Conservation (phyloP, 2,797 vertebrate genomes). For the Hybognathus amarus region DNA sequence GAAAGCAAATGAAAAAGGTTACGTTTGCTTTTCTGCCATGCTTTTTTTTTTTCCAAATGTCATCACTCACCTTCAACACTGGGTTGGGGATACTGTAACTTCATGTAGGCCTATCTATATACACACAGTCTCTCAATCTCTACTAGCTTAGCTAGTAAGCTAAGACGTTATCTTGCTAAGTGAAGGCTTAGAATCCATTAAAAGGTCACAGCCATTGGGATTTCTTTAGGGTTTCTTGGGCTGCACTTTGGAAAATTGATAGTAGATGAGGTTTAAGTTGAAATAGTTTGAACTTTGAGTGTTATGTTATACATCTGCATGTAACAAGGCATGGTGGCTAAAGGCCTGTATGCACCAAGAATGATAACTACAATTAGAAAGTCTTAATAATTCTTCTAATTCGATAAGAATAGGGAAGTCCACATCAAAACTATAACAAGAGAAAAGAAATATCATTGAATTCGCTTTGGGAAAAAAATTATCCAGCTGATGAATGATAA, state of each 20-base stretch:
- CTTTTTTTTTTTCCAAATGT: background rate
- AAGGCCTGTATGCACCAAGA: background rate
- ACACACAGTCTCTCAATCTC: background rate
- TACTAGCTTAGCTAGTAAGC: background rate
- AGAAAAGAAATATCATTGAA: background rate
- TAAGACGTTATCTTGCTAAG: background rate
- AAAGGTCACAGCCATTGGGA: background rate
- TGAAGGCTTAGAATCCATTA: background rate
- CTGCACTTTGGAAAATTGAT: background rate
- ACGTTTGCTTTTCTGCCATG: background rate
- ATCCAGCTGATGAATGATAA: background rate
- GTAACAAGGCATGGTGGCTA: background rate
- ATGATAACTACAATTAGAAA: background rate
- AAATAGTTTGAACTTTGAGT: background rate
- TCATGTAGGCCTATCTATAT: background rate
- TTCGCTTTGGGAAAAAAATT: too few relatives aligned
- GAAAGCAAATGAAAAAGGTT: background rate
- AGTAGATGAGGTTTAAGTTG: background rate
- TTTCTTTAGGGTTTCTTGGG: background rate
- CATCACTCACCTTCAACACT: background rate
- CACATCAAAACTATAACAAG: too few relatives aligned
- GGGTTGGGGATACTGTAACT: background rate
- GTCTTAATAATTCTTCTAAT: too few relatives aligned
- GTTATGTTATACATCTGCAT: background rate
- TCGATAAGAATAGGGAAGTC: too few relatives aligned